Base-by-base conservation (phyloP, 2,113 vertebrate species). In the Cryptotis parvus region DNA sequence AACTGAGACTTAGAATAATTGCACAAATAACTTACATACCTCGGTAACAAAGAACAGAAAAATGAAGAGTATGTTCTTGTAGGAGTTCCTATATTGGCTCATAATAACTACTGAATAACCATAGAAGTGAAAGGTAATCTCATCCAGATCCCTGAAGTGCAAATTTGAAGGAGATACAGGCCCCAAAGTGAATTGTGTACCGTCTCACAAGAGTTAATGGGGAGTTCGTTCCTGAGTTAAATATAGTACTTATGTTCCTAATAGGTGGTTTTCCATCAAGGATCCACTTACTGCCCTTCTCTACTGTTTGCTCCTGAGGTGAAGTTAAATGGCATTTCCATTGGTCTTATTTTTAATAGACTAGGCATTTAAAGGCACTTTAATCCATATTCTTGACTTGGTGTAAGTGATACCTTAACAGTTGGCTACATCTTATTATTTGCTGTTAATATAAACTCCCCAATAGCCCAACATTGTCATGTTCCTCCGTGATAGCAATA, bases 401-500 rank as follows among this genome's bases (percentile, higher is more conserved):
- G 76, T 65, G 26, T 20, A 87, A 68, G 76, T 39, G 18, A 43
- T 29, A 39, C 37, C 49, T 70, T 49, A 73, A 31, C 4, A 4
- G 8, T 75, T 52, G 18, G 6, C 77, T 37, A 80, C 58, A 20
- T 39, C 69, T 39, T 9, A 6, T 78, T 79, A 75, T 9, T 74
- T 78, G 52, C 33, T 52, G 70, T 66, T 45, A 82, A 39, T 65
- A 68, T 16, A 29, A 76, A 22, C 31, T 37, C 35, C 43, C 69
- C 16, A 15, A 16, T 29, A 61, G 76, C 4, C 0, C n/a, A 29
- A 0, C 0, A 2, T 4, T 8, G 45, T 31, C 31, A 0, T 2
- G 7, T n/a, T 55, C 72, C 43, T 83, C 24, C 4, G n/a, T 41
- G 73, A 31, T 16, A 83, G 14, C 31, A 12, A 8, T 4, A 22